Conservation (phyloP, 2,888 invertebrate genomes). For the Rhagonycha lutea region DNA sequence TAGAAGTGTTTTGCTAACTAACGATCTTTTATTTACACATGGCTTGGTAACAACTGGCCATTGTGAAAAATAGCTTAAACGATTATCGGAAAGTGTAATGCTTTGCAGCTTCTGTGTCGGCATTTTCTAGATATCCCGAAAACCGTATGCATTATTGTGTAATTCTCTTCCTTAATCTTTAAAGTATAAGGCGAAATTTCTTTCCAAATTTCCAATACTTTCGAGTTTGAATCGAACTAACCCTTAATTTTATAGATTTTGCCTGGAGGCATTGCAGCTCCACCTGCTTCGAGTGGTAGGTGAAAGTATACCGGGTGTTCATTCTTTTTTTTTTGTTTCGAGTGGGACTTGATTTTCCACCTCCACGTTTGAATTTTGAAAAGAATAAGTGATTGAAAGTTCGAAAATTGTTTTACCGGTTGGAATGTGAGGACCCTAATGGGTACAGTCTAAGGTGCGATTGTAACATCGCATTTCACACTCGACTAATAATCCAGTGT, state of each 20-base stretch:
- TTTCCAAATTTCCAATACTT: not conserved
- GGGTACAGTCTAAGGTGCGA: conserved; percentile 18
- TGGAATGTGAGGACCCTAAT: not conserved
- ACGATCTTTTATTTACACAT: conserved; percentile 55
- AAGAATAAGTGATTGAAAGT: too few species aligned
- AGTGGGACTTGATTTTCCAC: not conserved
- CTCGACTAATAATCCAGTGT: conserved; percentile 43
- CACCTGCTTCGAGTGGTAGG: not conserved
- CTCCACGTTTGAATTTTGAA: too few species aligned
- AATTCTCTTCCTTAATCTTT: not conserved
- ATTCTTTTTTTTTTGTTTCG: not conserved
- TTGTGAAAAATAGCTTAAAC: conserved; percentile 51
- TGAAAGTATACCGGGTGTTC: not conserved
- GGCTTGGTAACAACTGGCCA: conserved; percentile 50
- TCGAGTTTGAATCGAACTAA: not conserved
- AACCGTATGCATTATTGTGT: conserved; percentile 12
- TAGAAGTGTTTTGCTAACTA: conserved; percentile 56
- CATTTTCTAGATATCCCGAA: conserved; percentile 6
- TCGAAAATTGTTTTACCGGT: not conserved
- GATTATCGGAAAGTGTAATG: conserved; percentile 42
- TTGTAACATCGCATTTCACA: conserved; percentile 32
- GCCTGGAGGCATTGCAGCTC: not conserved
- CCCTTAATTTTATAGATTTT: not conserved
- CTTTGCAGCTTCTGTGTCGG: conserved; percentile 26
- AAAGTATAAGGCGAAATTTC: not conserved